Conservation (phyloP, 2,888 invertebrate species). For the Lottia gigantea region DNA sequence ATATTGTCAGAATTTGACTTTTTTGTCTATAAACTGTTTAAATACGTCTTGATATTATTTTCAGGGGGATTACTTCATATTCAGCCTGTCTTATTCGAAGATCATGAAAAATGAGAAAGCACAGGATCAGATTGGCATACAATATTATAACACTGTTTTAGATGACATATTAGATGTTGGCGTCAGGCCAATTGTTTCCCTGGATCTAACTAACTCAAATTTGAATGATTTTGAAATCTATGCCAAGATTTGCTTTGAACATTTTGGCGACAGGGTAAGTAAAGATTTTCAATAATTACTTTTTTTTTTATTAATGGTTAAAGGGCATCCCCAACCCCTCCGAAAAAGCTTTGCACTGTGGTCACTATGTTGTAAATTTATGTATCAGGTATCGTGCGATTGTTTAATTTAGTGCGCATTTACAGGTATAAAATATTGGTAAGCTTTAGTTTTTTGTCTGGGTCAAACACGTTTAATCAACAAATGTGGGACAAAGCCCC, state of each 20-base stretch:
- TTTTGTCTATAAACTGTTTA: too few species aligned
- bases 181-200: slow-evolving; percentile 74
- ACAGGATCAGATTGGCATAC: slow-evolving; percentile 64
- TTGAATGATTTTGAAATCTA: slow-evolving; percentile 63
- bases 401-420: too few species aligned
- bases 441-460: too few species aligned
- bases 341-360: too few species aligned
- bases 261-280: slow-evolving; percentile 63
- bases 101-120: neutral
- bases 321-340: too few species aligned
- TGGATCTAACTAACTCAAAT: slow-evolving; percentile 66
- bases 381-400: too few species aligned
- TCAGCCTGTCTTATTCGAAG: neutral
- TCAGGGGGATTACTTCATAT: neutral
- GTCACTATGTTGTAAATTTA: too few species aligned
- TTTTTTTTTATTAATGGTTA: too few species aligned
- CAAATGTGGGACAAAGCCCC: too few species aligned
- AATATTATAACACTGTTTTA: slow-evolving; percentile 82
- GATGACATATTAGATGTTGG: slow-evolving; percentile 74
- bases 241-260: slow-evolving; percentile 60
- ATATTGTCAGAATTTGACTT: too few species aligned
- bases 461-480: too few species aligned
- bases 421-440: too few species aligned
- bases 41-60: neutral
- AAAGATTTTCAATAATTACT: neutral